These are phyloP conservation scores for Scaptomyza tumidula DNA, from an alignment of 2,888 invertebrate species.

Conservation along the genomic window DNA sequence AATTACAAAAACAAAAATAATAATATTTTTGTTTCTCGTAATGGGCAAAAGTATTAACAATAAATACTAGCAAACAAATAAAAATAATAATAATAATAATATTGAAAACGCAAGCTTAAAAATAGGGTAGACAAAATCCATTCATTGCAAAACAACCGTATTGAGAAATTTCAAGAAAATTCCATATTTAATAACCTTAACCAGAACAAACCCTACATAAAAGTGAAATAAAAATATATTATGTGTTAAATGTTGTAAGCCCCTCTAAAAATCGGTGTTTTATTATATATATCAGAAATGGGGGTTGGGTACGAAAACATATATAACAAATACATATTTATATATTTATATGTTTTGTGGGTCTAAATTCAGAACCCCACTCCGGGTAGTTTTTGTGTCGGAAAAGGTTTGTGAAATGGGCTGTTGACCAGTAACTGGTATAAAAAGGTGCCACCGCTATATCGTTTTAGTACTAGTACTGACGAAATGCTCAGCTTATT, in stretches of 20 bases:
- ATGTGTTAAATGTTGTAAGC: constrained; percentile 82
- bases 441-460: neutral
- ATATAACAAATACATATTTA: no score
- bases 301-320: neutral
- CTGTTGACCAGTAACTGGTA: neutral
- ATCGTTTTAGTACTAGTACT: neutral
- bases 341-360: no score
- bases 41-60: constrained; percentile 34
- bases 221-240: constrained; percentile 72
- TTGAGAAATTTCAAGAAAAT: constrained; percentile 52
- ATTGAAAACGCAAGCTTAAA: constrained; percentile 31
- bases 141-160: constrained; percentile 25
- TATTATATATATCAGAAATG: constrained; percentile 13
- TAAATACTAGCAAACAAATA: constrained; percentile 17
- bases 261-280: constrained; percentile 61
- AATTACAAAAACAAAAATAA: constrained; percentile 47
- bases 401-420: neutral
- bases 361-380: no score
- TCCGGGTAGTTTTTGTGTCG: neutral
- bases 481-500: neutral
- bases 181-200: constrained; percentile 47
- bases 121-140: constrained; percentile 43
- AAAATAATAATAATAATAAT: constrained; percentile 20
- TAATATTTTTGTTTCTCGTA: constrained; percentile 26
- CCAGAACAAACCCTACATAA: constrained; percentile 53